Evolutionary conservation across 2,113 vertebrate species (phyloP).

Genomic region (Corapipo altera): DNA sequence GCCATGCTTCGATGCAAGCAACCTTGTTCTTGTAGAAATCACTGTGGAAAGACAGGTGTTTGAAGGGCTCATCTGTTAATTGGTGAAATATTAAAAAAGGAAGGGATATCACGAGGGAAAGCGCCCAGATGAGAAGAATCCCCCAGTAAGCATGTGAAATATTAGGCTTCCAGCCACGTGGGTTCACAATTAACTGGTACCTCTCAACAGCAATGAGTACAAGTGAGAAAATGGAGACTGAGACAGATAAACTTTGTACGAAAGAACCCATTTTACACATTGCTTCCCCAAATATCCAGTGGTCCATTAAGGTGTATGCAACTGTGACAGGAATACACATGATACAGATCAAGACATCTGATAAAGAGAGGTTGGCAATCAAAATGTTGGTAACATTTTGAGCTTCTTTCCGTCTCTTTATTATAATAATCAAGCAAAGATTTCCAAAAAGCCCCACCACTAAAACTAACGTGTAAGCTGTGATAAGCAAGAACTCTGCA

Average conservation of each 20-base stretch:
- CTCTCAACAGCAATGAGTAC: conserved; percentile 75
- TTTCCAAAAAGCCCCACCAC: conserved; percentile 75
- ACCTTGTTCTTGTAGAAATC: conserved; percentile 66
- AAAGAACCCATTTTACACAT: conserved; percentile 76
- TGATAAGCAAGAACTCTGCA: conserved; percentile 65
- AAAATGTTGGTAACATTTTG: conserved; percentile 76
- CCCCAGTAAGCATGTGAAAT: conserved; percentile 72
- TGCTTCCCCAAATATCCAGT: conserved; percentile 76
- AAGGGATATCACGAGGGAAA: conserved; percentile 69
- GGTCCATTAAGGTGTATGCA: conserved; percentile 77
- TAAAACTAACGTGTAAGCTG: conserved; percentile 66
- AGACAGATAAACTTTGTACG: conserved; percentile 71
- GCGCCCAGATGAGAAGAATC: conserved; percentile 69
- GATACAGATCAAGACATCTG: conserved; percentile 73
- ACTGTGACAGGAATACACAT: conserved; percentile 75
- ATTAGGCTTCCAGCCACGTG: conserved; percentile 74
- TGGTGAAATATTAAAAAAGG: conserved; percentile 74
- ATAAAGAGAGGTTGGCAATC: conserved; percentile 77
- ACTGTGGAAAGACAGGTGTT: conserved; percentile 60
- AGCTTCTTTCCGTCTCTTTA: conserved; percentile 70
- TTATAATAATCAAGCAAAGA: conserved; percentile 73
- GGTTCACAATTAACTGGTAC: conserved; percentile 76
- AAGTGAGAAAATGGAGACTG: conserved; percentile 76
- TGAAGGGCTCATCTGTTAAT: conserved; percentile 74
- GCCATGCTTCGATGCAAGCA: conserved; percentile 70